These are phyloP conservation scores for Sitobion miscanthi DNA, from an alignment of 1,140 invertebrate species.

Conservation along the genomic window DNA sequence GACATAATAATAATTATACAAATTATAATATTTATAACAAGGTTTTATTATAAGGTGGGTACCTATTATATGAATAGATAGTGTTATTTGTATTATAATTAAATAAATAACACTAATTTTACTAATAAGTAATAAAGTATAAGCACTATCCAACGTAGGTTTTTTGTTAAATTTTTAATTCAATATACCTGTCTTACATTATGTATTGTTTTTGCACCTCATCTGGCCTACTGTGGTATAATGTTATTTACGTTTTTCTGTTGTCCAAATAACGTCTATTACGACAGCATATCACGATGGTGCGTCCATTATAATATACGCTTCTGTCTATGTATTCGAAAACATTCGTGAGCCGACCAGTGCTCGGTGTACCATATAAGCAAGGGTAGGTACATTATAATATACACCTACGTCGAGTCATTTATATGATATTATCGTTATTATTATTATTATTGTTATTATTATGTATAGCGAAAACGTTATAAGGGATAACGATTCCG, in stretches of 20 bases:
- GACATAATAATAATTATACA: neutral
- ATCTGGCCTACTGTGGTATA: neutral
- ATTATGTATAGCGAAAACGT: neutral
- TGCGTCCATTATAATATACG: too few relatives aligned
- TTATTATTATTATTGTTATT: neutral
- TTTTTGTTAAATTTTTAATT: neutral
- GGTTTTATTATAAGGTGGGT: too few relatives aligned
- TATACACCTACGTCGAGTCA: neutral
- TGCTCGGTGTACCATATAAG: neutral
- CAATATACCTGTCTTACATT: neutral
- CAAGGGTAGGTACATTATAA: neutral
- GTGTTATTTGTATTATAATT: neutral
- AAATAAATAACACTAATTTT: neutral
- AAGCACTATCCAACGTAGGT: neutral
- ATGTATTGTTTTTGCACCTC: neutral
- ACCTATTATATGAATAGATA: too few relatives aligned
- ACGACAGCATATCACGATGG: too few relatives aligned
- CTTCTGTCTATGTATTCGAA: too few relatives aligned
- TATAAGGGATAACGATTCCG: slow-evolving; percentile 30
- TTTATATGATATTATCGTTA: neutral
- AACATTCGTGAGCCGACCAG: neutral
- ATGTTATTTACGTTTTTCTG: too few relatives aligned
- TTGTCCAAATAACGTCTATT: too few relatives aligned
- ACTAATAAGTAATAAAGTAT: too few relatives aligned
- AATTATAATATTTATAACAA: neutral